These are phyloP conservation scores for Luperina testacea DNA, from an alignment of 2,888 invertebrate genomes.

Conservation along the genomic window DNA sequence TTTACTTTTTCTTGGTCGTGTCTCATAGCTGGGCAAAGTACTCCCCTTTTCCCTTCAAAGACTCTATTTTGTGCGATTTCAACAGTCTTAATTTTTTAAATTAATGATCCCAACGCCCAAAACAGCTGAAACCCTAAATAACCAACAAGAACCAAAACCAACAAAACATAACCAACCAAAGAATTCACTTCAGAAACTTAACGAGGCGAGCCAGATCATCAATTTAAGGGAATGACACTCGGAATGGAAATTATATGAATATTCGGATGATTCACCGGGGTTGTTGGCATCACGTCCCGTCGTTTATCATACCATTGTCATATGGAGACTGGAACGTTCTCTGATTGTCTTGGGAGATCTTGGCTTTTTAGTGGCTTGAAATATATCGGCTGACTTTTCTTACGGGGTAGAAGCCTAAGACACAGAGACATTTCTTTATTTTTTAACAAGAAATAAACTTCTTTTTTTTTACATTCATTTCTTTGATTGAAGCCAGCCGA, in stretches of 20 bases:
- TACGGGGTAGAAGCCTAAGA: too few species aligned
- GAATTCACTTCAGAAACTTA: constrained; percentile 63
- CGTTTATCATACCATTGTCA: constrained; percentile 76
- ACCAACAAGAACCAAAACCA: constrained; percentile 21
- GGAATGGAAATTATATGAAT: constrained; percentile 60
- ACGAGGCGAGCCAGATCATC: constrained; percentile 62
- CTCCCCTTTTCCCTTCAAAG: too few species aligned
- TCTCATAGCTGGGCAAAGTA: too few species aligned
- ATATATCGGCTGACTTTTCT: background rate
- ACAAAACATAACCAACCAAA: constrained; percentile 49
- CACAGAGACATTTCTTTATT: too few species aligned
- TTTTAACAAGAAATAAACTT: too few species aligned
- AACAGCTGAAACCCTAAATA: constrained; percentile 22
- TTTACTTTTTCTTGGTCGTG: too few species aligned
- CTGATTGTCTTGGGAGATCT: constrained; percentile 45
- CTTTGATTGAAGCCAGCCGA: too few species aligned
- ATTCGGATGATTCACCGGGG: constrained; percentile 67
- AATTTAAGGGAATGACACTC: constrained; percentile 65
- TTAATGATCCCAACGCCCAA: background rate
- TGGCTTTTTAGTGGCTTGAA: background rate
- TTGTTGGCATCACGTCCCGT: constrained; percentile 66
- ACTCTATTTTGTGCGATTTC: too few species aligned
- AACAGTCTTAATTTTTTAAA: background rate
- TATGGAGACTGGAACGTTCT: constrained; percentile 51
- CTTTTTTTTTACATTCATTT: too few species aligned